These are phyloP conservation scores for Halichoeres trimaculatus DNA, from an alignment of 2,113 vertebrate genomes.

Conservation along the genomic window DNA sequence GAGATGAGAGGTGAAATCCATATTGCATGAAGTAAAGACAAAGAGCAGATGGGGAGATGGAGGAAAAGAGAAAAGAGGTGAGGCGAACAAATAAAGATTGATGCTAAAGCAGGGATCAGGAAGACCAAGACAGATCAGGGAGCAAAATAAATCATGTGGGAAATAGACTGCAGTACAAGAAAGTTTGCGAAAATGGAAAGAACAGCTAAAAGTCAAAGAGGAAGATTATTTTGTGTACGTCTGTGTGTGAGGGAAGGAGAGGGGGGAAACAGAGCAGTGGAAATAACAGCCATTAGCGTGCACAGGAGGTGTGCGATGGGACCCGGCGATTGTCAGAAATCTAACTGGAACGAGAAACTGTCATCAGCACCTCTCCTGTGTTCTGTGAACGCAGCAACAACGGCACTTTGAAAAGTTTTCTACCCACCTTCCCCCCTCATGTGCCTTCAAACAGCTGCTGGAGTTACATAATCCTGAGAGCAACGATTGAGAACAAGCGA, in stretches of 20 bases:
- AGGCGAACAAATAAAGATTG: conserved; percentile 27
- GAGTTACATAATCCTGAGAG: conserved; percentile 71
- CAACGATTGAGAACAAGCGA: conserved; percentile 24
- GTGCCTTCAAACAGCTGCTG: conserved; percentile 71
- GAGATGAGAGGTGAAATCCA: conserved; percentile 8
- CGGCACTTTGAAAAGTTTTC: conserved; percentile 72
- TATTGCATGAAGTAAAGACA: neutral
- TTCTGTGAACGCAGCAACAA: conserved; percentile 55
- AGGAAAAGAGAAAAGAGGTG: conserved; percentile 21
- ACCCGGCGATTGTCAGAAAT: conserved; percentile 43
- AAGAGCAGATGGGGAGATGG: conserved; percentile 22
- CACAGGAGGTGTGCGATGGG: conserved; percentile 35
- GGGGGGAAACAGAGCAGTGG: conserved; percentile 5
- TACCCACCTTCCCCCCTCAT: conserved; percentile 25
- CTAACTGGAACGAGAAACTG: conserved; percentile 44
- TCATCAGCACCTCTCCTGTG: conserved; percentile 40
- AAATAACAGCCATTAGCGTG: conserved; percentile 23
- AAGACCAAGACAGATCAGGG: conserved; percentile 21
- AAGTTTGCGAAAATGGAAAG: conserved; percentile 23
- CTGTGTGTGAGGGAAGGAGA: neutral
- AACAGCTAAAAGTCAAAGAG: conserved; percentile 5
- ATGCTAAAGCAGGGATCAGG: conserved; percentile 23
- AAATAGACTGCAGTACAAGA: conserved; percentile 23
- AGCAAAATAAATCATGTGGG: conserved; percentile 12
- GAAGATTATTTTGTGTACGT: neutral